Base-by-base conservation (phyloP, 2,888 invertebrate species). In the Lasioglossum figueresi region DNA sequence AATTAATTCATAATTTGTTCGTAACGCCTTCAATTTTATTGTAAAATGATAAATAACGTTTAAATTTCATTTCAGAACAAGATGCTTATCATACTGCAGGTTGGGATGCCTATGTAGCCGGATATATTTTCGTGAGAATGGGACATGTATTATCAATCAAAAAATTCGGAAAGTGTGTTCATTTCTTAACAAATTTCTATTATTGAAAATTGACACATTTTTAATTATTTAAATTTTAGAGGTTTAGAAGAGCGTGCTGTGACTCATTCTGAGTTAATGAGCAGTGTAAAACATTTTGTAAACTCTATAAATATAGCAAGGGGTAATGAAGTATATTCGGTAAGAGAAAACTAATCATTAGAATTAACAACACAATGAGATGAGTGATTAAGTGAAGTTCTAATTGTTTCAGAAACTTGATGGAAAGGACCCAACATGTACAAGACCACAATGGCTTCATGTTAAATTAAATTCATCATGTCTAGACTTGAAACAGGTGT, bases 61-160 rank as follows among this genome's bases (percentile, higher is more conserved):
- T 16, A 74, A 79, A 74, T 14, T 37, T 19, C 6, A n/a, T 48
- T 79, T 45, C n/a, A 90, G 92, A 83, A 43, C 43, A 82, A 31
- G 92, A 92, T 63, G 92, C 91, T 56, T 95, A 95, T 91, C 98
- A 98, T 91, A 97, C 98, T 92, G 98, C 98, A n/a, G 98, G 97
- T 1, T 98, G 97, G 97, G 98, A 98, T 95, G 97, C 98, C 0
- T 98, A 96, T 93, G 97, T 97, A 90, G 96, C 98, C 79, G 98
- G 97, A 0, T 97, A 96, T 93, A 96, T 97, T 92, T 97, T 97
- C 94, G 94, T 97, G 56, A 95, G 96, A 76, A 95, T 97, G 91
- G 96, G 96, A 0, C 96, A 97, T 93, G 95, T 96, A 94, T 95
- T 96, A 84, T 96, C 97, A 4, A 95, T 95, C 68, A 95, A 96